These are phyloP conservation scores for Pachyramphus minor DNA, from an alignment of 2,113 vertebrate genomes.

Conservation along the genomic window DNA sequence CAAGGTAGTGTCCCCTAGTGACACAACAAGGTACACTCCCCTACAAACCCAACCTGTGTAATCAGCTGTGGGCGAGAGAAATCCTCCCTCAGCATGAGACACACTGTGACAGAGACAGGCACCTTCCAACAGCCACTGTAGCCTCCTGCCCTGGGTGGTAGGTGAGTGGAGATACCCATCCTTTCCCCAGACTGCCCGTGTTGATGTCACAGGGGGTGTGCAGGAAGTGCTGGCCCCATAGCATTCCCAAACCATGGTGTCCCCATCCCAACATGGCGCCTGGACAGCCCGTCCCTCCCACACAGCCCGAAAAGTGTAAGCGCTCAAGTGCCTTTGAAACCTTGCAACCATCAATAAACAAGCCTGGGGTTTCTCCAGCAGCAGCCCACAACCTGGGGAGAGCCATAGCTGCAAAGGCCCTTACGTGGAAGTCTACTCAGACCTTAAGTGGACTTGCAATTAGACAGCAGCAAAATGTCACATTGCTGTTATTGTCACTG, in stretches of 20 bases:
- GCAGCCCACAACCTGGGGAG: not conserved
- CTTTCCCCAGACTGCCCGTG: not conserved
- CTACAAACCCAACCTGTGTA: not conserved
- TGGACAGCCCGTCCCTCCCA: not conserved
- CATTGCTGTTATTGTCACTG: not conserved
- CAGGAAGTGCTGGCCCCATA: not conserved
- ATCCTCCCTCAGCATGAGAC: not conserved
- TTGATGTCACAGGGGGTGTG: rapidly evolving
- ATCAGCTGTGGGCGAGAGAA: not conserved
- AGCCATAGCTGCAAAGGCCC: slow-evolving; percentile 13
- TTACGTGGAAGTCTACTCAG: not conserved
- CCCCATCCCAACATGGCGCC: not conserved
- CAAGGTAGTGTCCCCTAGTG: too few species aligned
- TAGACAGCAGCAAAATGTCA: not conserved
- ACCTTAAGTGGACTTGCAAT: not conserved
- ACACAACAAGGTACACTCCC: too few species aligned
- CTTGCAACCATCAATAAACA: slow-evolving; percentile 26
- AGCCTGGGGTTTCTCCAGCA: not conserved
- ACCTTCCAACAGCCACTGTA: rapidly evolving
- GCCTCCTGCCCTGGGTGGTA: not conserved
- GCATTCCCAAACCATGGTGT: not conserved
- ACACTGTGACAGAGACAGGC: not conserved
- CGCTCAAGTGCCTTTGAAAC: not conserved
- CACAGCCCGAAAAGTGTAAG: not conserved
- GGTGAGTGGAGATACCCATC: not conserved